Percentiles rank a stretch among this genome's conserved stretches.
phyloP scores from a whole-genome alignment of 2,888 invertebrate genomes.

The Orthonevra nobilis region DNA sequence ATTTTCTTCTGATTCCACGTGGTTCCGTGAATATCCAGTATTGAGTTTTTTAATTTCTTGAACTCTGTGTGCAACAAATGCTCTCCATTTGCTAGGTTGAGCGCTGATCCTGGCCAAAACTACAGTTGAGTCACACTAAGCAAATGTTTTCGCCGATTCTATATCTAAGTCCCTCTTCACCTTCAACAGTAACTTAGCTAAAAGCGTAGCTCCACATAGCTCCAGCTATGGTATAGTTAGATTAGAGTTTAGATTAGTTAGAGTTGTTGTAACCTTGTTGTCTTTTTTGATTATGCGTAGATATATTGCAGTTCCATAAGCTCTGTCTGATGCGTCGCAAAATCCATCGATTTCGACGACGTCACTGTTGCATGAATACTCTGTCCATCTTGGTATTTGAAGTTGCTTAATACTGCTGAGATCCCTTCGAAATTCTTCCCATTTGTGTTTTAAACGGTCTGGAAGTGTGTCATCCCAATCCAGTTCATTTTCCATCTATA shows the following conservation, averaged over 20 bases:
- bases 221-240: constrained; percentile 21
- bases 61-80: constrained; percentile 5
- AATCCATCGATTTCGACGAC: constrained; percentile 30
- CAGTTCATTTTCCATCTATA: neutral
- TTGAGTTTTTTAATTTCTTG: too few relatives aligned
- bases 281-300: too few relatives aligned
- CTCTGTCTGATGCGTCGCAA: constrained; percentile 42
- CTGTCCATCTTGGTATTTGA: neutral
- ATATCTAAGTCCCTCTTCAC: too few relatives aligned
- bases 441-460: neutral
- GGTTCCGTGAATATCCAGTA: neutral
- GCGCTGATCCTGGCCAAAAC: constrained; percentile 20
- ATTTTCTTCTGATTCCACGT: neutral
- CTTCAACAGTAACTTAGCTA: too few relatives aligned
- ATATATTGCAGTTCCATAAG: constrained; percentile 22
- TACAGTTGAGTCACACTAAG: constrained; percentile 12
- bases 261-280: neutral
- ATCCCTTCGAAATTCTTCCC: neutral
- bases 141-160: constrained; percentile 6
- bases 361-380: neutral
- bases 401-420: constrained; percentile 2
- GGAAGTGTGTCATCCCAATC: constrained; percentile 34
- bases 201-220: constrained; percentile 39
- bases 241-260: neutral
- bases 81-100: constrained; percentile 12